Percentiles rank a stretch among this genome's conserved stretches.
These are phyloP conservation scores for Thinocorus orbignyianus DNA, from an alignment of 2,113 vertebrate genomes.

Conservation along the genomic window DNA sequence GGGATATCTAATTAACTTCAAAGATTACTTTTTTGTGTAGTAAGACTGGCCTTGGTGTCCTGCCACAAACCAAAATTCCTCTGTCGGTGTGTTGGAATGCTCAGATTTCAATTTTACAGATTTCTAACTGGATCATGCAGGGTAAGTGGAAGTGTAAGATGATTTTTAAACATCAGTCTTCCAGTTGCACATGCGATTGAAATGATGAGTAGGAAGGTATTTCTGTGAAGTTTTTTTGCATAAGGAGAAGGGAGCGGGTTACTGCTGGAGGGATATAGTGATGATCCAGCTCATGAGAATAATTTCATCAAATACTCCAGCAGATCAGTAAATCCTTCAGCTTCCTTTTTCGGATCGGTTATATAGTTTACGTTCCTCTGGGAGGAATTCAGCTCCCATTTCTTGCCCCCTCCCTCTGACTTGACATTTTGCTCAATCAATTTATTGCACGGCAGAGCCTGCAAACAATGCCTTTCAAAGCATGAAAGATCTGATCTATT, in stretches of 20 bases:
- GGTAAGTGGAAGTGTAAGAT: neutral
- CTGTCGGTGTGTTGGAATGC: neutral
- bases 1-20: neutral
- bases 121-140: neutral
- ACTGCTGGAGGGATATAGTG: neutral
- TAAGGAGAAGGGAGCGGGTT: neutral
- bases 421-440: slow-evolving; percentile 30
- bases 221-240: neutral
- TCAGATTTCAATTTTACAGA: neutral
- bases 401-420: neutral
- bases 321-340: slow-evolving; percentile 39
- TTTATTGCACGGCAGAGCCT: neutral
- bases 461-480: neutral
- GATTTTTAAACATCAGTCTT: neutral
- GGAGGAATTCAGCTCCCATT: slow-evolving; percentile 10
- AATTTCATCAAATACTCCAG: slow-evolving; percentile 24
- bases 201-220: neutral
- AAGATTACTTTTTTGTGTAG: neutral
- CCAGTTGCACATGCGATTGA: neutral
- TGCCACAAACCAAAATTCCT: neutral
- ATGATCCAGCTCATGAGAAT: slow-evolving; percentile 2
- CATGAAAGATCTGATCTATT: neutral
- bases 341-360: neutral
- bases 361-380: neutral
- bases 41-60: neutral